A percentile compares a stretch with the other conserved stretches of the same genome.
Evolutionary conservation across 1,140 invertebrate genomes (phyloP).

Genomic region (Drosophila sechellia): DNA sequence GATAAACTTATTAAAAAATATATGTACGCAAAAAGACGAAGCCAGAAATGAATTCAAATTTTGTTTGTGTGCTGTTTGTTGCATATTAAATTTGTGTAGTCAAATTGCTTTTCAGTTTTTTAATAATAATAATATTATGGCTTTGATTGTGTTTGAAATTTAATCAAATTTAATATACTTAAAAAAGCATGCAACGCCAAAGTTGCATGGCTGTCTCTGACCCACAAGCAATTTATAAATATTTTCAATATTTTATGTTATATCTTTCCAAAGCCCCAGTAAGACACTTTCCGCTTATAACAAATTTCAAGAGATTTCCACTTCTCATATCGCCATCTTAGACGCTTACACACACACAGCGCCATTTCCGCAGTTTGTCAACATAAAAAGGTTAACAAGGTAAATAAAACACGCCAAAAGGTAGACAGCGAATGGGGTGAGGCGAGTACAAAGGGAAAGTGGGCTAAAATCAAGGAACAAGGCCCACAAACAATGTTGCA

Average conservation of each 20-base stretch:
- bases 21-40: constrained; percentile 1
- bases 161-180: constrained; percentile 25
- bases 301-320: constrained; percentile 74
- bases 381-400: constrained; percentile 79
- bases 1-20: constrained; percentile 66
- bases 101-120: constrained; percentile 44
- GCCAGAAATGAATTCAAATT: constrained; percentile 52
- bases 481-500: constrained; percentile 66
- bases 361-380: constrained; percentile 61
- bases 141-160: constrained; percentile 27
- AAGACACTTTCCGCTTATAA: constrained; percentile 50
- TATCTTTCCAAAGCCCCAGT: constrained; percentile 28
- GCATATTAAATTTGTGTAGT: constrained; percentile 55
- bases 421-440: constrained; percentile 30
- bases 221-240: constrained; percentile 16
- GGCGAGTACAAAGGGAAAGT: constrained; percentile 38
- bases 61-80: constrained; percentile 27
- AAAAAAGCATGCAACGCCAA: constrained; percentile 13
- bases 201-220: not conserved
- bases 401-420: constrained; percentile 68
- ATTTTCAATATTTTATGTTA: constrained; percentile 23
- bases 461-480: constrained; percentile 44
- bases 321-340: constrained; percentile 46
- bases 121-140: constrained; percentile 28
- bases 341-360: constrained; percentile 12